Percentiles rank a stretch among this genome's conserved stretches.
Conservation (phyloP, 2,797 vertebrate genomes). For the Enteromius mattozi region DNA sequence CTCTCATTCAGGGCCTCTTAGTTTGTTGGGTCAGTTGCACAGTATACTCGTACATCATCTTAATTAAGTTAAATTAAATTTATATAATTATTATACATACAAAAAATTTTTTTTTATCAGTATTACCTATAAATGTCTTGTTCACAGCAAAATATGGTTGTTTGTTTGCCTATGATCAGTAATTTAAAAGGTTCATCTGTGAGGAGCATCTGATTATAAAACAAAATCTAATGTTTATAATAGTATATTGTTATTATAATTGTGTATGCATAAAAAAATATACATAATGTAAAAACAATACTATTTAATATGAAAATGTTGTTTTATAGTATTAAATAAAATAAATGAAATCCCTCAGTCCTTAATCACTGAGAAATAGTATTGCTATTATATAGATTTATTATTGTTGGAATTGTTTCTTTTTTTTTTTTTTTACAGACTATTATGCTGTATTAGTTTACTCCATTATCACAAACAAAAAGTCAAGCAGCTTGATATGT, state of each 20-base stretch:
- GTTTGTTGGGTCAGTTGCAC: neutral
- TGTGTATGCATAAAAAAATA: neutral
- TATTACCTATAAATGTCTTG: neutral
- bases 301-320: neutral
- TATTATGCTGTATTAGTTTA: neutral
- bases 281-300: neutral
- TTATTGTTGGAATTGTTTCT: no score
- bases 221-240: slow-evolving; percentile 42
- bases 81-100: neutral
- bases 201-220: slow-evolving; percentile 41
- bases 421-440: neutral
- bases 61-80: neutral
- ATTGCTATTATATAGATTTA: neutral
- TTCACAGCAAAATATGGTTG: neutral
- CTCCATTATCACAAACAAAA: neutral
- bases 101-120: neutral
- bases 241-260: neutral
- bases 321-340: neutral
- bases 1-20: neutral
- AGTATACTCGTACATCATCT: neutral
- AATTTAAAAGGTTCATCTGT: neutral
- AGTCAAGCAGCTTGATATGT: neutral
- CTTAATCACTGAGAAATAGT: neutral
- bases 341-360: neutral
- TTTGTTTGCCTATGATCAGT: neutral